Conservation (phyloP, 2,113 vertebrate species). For the Hippocampus barbouri region DNA sequence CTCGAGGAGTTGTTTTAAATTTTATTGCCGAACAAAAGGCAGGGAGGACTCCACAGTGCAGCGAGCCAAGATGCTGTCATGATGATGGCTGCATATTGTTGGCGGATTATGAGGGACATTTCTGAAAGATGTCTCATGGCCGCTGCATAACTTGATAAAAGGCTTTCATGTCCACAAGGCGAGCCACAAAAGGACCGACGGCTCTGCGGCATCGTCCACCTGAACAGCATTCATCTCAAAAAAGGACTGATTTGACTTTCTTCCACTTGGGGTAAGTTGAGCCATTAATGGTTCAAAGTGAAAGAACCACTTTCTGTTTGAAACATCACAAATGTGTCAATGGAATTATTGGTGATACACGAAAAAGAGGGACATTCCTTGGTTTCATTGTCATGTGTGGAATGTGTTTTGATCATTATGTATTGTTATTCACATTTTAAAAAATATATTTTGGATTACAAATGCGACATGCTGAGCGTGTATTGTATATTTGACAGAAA, state of each 20-base stretch:
- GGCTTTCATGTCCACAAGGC: neutral
- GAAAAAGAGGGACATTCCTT: no score
- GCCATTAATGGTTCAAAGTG: neutral
- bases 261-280: neutral
- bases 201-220: neutral
- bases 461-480: no score
- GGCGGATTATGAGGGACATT: neutral
- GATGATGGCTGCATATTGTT: neutral
- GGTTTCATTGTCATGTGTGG: no score
- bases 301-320: no score
- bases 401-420: no score
- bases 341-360: no score
- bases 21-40: neutral
- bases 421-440: no score
- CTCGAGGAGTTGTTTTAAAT: neutral
- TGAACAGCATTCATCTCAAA: neutral
- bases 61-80: constrained; percentile 1
- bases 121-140: neutral
- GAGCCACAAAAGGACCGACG: neutral
- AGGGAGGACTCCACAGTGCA: neutral
- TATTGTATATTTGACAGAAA: no score
- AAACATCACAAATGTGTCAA: no score
- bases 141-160: neutral
- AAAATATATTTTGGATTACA: no score
- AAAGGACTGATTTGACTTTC: neutral